Percentiles rank a stretch among this genome's conserved stretches.
These are phyloP conservation scores for Anoplophora glabripennis DNA, from an alignment of 1,140 invertebrate genomes.

Conservation along the genomic window DNA sequence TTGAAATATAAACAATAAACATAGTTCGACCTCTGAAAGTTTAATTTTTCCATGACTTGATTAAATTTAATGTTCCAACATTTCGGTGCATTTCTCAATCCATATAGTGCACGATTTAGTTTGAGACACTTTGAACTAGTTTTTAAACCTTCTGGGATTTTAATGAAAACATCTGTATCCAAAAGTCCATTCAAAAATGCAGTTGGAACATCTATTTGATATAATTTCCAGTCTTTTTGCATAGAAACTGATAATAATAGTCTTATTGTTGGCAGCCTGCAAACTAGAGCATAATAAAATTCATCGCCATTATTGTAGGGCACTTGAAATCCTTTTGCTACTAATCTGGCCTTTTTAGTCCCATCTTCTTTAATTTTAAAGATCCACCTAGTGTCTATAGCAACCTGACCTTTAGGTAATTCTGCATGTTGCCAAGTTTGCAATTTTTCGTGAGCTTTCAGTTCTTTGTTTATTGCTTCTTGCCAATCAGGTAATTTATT, in stretches of 20 bases:
- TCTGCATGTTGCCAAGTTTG: slow-evolving; percentile 12
- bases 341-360: slow-evolving; percentile 32
- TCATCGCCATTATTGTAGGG: slow-evolving; percentile 1
- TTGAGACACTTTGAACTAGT: slow-evolving; percentile 7
- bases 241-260: background rate
- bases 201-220: slow-evolving; percentile 14
- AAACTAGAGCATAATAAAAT: slow-evolving; percentile 13
- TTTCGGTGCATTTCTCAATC: slow-evolving; percentile 16
- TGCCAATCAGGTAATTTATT: slow-evolving; percentile 4
- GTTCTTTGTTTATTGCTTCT: slow-evolving; percentile 6
- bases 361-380: slow-evolving; percentile 35
- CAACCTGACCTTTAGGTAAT: slow-evolving; percentile 11
- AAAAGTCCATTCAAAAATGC: slow-evolving; percentile 13
- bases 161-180: slow-evolving; percentile 8
- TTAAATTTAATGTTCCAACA: slow-evolving; percentile 17
- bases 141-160: slow-evolving; percentile 3
- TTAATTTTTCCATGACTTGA: slow-evolving; percentile 5
- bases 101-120: slow-evolving; percentile 21
- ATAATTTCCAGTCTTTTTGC: slow-evolving; percentile 7
- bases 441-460: slow-evolving; percentile 10
- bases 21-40: slow-evolving; percentile 7
- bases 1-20: slow-evolving; percentile 4
- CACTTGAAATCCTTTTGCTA: slow-evolving; percentile 34
- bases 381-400: slow-evolving; percentile 29
- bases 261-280: slow-evolving; percentile 13